These are phyloP conservation scores for Chrysomela aeneicollis DNA, from an alignment of 2,888 invertebrate genomes.

Conservation along the genomic window DNA sequence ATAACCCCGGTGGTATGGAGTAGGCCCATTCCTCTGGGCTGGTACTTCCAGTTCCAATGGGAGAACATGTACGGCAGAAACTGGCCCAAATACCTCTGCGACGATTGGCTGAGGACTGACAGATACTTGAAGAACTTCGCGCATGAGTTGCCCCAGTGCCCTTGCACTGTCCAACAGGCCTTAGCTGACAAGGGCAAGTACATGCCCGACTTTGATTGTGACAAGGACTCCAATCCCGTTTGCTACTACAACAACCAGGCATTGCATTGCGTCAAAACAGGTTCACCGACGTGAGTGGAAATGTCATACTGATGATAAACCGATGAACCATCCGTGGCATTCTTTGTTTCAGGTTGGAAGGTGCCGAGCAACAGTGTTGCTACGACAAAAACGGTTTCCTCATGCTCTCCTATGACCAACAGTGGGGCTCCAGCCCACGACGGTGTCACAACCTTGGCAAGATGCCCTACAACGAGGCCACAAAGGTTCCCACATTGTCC, in stretches of 20 bases:
- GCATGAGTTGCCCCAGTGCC: conserved; percentile 84
- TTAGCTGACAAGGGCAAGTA: conserved; percentile 90
- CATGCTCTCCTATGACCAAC: conserved; percentile 94
- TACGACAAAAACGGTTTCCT: conserved; percentile 92
- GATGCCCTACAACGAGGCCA: conserved; percentile 93
- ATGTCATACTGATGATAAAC: too few relatives aligned
- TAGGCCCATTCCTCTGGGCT: conserved; percentile 87
- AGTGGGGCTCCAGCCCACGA: conserved; percentile 89
- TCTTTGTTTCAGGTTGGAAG: conserved; percentile 73
- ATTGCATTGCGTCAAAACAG: conserved; percentile 91
- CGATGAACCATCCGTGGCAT: not conserved
- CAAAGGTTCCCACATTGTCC: conserved; percentile 92
- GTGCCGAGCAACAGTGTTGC: conserved; percentile 96
- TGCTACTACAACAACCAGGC: conserved; percentile 91
- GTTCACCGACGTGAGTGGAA: conserved; percentile 81
- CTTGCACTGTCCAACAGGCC: conserved; percentile 92
- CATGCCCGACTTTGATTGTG: conserved; percentile 89
- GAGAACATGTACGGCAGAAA: conserved; percentile 77
- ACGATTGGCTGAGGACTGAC: conserved; percentile 89
- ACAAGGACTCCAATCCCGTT: conserved; percentile 87
- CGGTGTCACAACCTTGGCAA: conserved; percentile 90
- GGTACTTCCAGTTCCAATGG: conserved; percentile 95
- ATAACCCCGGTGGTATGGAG: conserved; percentile 79
- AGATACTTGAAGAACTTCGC: conserved; percentile 85
- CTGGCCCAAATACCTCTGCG: conserved; percentile 87